These are phyloP conservation scores for Rugalucina vietnamica DNA, from an alignment of 2,888 invertebrate species.

Conservation along the genomic window DNA sequence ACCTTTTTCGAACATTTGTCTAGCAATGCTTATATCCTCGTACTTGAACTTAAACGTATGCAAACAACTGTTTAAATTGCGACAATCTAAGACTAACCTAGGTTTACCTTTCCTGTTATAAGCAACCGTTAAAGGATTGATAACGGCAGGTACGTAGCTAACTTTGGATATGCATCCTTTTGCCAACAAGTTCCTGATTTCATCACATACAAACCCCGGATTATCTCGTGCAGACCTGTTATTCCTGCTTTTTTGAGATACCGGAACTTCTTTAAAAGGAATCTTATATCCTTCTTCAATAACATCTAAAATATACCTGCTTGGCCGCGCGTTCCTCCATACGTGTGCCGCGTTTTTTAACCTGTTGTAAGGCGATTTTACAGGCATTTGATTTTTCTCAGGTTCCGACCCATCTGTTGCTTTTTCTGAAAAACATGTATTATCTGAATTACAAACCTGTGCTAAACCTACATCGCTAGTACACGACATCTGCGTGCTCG, in stretches of 20 bases:
- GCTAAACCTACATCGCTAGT: too few relatives aligned
- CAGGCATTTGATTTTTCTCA: too few relatives aligned
- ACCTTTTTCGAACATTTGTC: slow-evolving; percentile 16
- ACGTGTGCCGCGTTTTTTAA: background rate
- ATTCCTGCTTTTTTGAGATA: background rate
- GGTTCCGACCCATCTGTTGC: too few relatives aligned
- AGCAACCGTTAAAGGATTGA: slow-evolving; percentile 24
- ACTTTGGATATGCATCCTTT: slow-evolving; percentile 10
- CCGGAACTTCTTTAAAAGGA: slow-evolving; percentile 16
- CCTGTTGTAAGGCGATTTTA: background rate
- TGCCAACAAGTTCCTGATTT: slow-evolving; percentile 8
- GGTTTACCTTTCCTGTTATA: slow-evolving; percentile 20
- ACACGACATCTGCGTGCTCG: too few relatives aligned
- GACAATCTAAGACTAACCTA: slow-evolving; percentile 5
- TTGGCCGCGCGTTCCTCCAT: background rate
- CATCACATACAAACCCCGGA: background rate
- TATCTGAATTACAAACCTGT: too few relatives aligned
- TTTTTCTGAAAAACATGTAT: too few relatives aligned
- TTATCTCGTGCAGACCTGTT: slow-evolving; percentile 19
- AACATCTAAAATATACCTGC: slow-evolving; percentile 20
- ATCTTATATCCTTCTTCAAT: slow-evolving; percentile 21
- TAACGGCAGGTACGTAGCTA: background rate
- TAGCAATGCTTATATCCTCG: slow-evolving; percentile 36
- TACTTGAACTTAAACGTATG: slow-evolving; percentile 15
- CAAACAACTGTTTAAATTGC: slow-evolving; percentile 1